phyloP scores from a whole-genome alignment of 2,797 vertebrate species.

The Tragopan temminckii region DNA sequence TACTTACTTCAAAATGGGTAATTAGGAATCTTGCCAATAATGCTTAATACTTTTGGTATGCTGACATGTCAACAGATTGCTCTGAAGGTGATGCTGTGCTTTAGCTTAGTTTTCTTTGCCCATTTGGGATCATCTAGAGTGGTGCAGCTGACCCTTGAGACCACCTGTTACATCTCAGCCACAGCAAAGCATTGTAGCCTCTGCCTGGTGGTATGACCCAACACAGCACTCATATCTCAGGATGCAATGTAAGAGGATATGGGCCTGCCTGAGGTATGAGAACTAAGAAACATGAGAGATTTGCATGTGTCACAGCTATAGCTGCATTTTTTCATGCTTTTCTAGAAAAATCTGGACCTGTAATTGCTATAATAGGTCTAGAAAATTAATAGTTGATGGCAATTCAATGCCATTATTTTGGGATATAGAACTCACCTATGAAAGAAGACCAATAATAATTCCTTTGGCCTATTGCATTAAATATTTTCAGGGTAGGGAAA shows the following conservation, averaged over 20 bases:
- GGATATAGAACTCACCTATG: background rate
- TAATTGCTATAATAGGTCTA: accelerated
- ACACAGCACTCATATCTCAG: background rate
- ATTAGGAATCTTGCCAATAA: background rate
- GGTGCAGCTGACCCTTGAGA: background rate
- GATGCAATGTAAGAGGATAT: background rate
- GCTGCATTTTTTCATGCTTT: background rate
- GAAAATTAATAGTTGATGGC: background rate
- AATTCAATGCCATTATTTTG: background rate
- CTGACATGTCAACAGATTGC: background rate
- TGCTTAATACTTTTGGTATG: background rate
- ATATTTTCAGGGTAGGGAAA: background rate
- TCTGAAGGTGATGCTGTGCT: background rate
- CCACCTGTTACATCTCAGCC: background rate
- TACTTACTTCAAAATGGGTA: background rate
- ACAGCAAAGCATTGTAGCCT: background rate
- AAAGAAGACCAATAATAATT: background rate
- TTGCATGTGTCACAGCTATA: background rate
- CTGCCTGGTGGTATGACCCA: background rate
- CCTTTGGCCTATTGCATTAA: background rate
- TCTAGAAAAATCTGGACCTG: background rate
- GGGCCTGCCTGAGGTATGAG: background rate
- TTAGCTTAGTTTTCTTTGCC: background rate
- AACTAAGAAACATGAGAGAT: background rate
- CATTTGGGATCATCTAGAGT: background rate